Base-by-base conservation (phyloP, 2,797 vertebrate genomes). In the Sebastes diaconus region DNA sequence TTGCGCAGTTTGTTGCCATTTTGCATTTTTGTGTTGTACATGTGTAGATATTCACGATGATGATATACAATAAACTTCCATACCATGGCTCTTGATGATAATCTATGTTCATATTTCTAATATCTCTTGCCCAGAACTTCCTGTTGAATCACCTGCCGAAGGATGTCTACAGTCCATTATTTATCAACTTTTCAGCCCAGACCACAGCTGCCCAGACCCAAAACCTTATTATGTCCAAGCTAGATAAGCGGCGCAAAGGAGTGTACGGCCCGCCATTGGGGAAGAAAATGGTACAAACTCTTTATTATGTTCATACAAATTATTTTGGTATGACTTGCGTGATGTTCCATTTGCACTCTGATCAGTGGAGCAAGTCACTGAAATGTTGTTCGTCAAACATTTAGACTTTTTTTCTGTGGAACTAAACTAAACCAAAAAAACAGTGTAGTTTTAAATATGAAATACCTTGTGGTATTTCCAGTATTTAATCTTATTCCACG, bases 101-200 rank as follows among this genome's bases (percentile, higher is more conserved):
- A 68, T 57, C 52, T 77, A 16, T 69, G 16, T 73, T 71, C 4
- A 24, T 83, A 42, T 84, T 67, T 76, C 36, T n/a, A 29, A 34
- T 75, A 61, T 84, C 39, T 81, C 39, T 79, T 70, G 6, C 14
- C 14, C 79, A 98, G 98, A 96, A 98, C 94, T 99, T 99, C 87
- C 94, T 98, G 65, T 89, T 98, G 92, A 97, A 97, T 75, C 94
- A 86, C 22, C 94, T 98, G 90, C 87, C 96, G 84, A 99, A 98
- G 90, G 95, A 97, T 13, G 83, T 93, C 77, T 98, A 97, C 94
- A 97, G 92, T 88, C 97, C 97, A 30, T 91, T 98, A 84, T 92
- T 98, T 61, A 94, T 99, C 88, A 99, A 98, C 95, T 98, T 98
- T 85, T 98, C 98, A 63, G 97, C 97, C 64, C 98, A 99, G 94